Conservation (phyloP, 2,113 vertebrate species). For the Scalopus aquaticus region DNA sequence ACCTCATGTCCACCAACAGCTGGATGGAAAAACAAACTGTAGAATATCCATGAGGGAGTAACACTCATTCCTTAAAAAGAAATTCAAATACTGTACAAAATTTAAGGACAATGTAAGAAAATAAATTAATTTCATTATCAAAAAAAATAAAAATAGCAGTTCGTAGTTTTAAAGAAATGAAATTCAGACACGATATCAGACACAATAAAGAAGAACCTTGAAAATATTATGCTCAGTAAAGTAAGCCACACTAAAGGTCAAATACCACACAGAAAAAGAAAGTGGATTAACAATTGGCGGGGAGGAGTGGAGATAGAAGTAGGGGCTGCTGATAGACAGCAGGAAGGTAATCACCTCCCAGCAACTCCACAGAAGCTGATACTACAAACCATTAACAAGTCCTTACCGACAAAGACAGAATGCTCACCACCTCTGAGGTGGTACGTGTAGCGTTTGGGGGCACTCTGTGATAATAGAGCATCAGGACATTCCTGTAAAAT, state of each 20-base stretch:
- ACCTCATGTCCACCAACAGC: no score
- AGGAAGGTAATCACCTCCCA: background rate
- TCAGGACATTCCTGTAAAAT: fast-evolving
- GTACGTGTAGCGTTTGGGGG: no score
- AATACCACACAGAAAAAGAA: background rate
- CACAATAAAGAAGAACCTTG: no score
- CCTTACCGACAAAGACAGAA: background rate
- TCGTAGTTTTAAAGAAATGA: no score
- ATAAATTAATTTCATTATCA: no score
- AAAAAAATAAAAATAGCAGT: no score
- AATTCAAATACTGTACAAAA: background rate
- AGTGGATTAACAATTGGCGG: background rate
- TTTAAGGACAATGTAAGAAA: background rate
- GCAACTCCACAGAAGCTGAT: background rate
- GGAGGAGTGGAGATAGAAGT: no score
- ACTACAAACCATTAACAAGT: no score
- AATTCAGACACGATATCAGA: no score
- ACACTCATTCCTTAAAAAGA: background rate
- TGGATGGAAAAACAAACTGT: background rate
- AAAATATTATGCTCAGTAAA: background rate
- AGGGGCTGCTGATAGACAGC: background rate
- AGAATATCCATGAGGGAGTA: background rate
- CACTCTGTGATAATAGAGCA: background rate
- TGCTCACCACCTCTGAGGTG: fast-evolving
- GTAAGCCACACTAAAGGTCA: background rate